These are phyloP conservation scores for Diadromus collaris DNA, from an alignment of 2,888 invertebrate species.

Conservation along the genomic window DNA sequence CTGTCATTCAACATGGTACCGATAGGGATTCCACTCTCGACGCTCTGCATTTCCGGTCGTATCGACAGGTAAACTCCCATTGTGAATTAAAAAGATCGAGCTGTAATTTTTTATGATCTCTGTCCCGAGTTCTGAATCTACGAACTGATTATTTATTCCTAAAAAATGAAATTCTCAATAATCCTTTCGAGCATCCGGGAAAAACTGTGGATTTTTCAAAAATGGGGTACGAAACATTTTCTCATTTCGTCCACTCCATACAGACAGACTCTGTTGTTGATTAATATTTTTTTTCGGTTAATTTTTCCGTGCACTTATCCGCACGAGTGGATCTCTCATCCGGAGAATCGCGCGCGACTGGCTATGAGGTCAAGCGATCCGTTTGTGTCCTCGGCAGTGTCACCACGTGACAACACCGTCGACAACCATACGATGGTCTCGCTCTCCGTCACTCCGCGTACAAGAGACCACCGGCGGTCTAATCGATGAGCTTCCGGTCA, in stretches of 20 bases:
- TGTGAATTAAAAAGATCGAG: background rate
- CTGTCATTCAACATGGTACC: conserved; percentile 48
- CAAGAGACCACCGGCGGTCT: conserved; percentile 47
- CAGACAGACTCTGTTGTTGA: background rate
- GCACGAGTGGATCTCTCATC: background rate
- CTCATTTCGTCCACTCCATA: background rate
- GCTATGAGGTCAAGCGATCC: conserved; percentile 36
- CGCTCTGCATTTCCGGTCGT: background rate
- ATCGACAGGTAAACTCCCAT: conserved; percentile 17
- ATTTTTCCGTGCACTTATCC: background rate
- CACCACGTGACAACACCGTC: conserved; percentile 61
- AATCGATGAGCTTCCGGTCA: conserved; percentile 64
- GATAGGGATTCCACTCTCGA: conserved; percentile 37
- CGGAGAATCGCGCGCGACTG: conserved; percentile 42
- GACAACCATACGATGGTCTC: conserved; percentile 30
- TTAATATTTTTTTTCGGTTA: conserved; percentile 1
- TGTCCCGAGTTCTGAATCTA: no score
- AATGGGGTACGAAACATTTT: background rate
- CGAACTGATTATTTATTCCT: no score
- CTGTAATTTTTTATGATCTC: background rate
- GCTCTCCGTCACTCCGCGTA: conserved; percentile 18
- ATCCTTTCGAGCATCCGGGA: background rate
- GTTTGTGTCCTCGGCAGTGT: conserved; percentile 48
- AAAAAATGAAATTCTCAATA: background rate
- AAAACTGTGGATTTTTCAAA: background rate